Percentiles rank a stretch among this genome's conserved stretches.
Conservation (phyloP, 2,888 invertebrate genomes). For the Dasypogon diadema region DNA sequence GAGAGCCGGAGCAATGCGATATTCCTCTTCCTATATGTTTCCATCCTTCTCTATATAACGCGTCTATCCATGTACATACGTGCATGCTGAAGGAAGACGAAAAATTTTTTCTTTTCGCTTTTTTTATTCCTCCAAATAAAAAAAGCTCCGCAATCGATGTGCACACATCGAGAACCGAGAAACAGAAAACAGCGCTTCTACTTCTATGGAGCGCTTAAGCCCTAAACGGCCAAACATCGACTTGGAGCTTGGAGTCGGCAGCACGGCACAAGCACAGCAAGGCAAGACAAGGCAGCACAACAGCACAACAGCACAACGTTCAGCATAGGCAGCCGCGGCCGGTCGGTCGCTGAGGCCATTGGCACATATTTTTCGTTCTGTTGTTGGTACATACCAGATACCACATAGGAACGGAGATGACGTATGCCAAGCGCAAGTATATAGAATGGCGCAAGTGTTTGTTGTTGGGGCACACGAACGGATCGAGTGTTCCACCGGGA, state of each 20-base stretch:
- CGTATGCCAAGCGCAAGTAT: neutral
- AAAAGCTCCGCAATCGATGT: constrained; percentile 52
- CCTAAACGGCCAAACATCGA: neutral
- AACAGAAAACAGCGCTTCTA: constrained; percentile 14
- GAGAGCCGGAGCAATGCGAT: constrained; percentile 55
- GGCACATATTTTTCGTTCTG: constrained; percentile 60
- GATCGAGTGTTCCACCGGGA: neutral
- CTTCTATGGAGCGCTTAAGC: neutral
- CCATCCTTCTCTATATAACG: constrained; percentile 29
- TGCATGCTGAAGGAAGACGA: constrained; percentile 49
- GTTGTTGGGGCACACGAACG: neutral
- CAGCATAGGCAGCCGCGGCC: constrained; percentile 45
- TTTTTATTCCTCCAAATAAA: constrained; percentile 34
- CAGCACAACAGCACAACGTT: neutral
- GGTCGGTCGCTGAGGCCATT: constrained; percentile 62
- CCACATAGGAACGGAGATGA: neutral
- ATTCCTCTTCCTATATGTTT: constrained; percentile 53
- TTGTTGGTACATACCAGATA: constrained; percentile 55
- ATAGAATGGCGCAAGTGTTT: neutral
- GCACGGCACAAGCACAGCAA: too few species aligned
- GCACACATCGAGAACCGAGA: constrained; percentile 21
- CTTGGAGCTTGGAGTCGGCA: neutral
- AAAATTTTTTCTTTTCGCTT: constrained; percentile 46
- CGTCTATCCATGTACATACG: constrained; percentile 14
- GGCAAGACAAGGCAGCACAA: too few species aligned